Evolutionary conservation across 2,888 invertebrate species (phyloP), one percentile per base, ranked within the genome.

Genomic region (Lasioglossum morio): DNA sequence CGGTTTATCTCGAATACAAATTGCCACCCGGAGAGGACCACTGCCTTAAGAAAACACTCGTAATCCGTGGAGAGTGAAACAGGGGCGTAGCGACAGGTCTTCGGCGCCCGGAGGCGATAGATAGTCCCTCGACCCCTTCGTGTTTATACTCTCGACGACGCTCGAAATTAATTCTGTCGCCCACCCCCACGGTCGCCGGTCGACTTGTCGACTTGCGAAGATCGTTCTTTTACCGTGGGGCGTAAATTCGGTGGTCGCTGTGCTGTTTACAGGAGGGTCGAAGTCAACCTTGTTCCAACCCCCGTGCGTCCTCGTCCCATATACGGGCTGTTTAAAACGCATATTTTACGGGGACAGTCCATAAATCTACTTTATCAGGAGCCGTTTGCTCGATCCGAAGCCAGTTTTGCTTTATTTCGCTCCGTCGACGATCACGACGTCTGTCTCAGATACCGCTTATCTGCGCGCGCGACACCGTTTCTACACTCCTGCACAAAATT

Each of bases 1-100:
- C 92, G 93, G 93, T 94, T 94, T 94, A 94, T 94, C 94, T 94
- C 85, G 92, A 93, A 92, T 93, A 93, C 92, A 93, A 93, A 93
- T 92, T 93, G 90, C 89, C 89, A 88, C 86, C 81, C 82, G 74
- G 87, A 82, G 87, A 86, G 84, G 84, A 87, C 81, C 87, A 89
- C 88, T 89, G 90, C 91, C 89, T 91, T 90, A 89, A 92, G 92
- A 92, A 93, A 93, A 92, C 92, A 94, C 90, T 91, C 88, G 92
- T 93, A 92, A 94, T 93, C 93, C 93, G 85, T 89, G 86, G 91
- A 92, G 91, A 89, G 91, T 85, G 87, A 81, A 77, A 88, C 87
- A 89, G 89, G 88, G 84, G 83, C 80, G 88, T 87, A 90, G 90
- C 89, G 92, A 91, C 92, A 93, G 90, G 86, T 89, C 90, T 87